Evolutionary conservation across 2,888 invertebrate species (phyloP).

Genomic region (Ormyrus pomaceus): DNA sequence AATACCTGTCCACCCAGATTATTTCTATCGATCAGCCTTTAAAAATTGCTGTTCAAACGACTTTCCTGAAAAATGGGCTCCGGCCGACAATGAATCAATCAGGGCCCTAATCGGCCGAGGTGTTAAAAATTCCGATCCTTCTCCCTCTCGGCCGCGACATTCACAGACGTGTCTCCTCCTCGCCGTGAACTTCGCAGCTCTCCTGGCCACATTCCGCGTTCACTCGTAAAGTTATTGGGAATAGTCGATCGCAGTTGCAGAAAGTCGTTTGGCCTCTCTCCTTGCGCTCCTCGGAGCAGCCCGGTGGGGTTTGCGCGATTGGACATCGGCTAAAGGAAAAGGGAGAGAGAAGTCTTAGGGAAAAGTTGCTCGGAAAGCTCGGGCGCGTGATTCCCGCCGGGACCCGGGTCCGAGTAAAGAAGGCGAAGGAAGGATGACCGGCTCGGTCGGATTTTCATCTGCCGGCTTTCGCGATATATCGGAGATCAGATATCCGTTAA

Average conservation of each 20-base stretch:
- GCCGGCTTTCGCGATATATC: conserved; percentile 20
- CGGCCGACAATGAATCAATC: conserved; percentile 37
- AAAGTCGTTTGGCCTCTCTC: conserved; percentile 48
- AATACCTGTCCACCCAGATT: too few relatives aligned
- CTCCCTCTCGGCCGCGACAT: not conserved
- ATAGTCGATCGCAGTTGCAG: conserved; percentile 50
- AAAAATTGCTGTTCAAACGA: too few relatives aligned
- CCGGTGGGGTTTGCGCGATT: conserved; percentile 46
- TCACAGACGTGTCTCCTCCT: not conserved
- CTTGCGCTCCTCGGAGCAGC: not conserved
- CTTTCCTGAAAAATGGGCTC: too few relatives aligned
- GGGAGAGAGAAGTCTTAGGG: conserved; percentile 19
- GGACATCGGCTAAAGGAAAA: conserved; percentile 22
- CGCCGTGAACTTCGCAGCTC: not conserved
- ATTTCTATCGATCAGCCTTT: too few relatives aligned
- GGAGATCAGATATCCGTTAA: conserved; percentile 49
- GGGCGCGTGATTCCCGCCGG: conserved; percentile 33
- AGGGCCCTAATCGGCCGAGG: not conserved
- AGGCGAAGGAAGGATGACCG: not conserved
- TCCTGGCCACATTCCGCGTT: not conserved
- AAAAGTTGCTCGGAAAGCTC: conserved; percentile 33
- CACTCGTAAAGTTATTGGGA: conserved; percentile 45
- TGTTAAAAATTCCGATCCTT: conserved; percentile 15
- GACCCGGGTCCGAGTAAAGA: not conserved
- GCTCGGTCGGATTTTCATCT: conserved; percentile 33